Evolutionary conservation across 2,113 vertebrate genomes (phyloP).

Genomic region (Scomber colias): DNA sequence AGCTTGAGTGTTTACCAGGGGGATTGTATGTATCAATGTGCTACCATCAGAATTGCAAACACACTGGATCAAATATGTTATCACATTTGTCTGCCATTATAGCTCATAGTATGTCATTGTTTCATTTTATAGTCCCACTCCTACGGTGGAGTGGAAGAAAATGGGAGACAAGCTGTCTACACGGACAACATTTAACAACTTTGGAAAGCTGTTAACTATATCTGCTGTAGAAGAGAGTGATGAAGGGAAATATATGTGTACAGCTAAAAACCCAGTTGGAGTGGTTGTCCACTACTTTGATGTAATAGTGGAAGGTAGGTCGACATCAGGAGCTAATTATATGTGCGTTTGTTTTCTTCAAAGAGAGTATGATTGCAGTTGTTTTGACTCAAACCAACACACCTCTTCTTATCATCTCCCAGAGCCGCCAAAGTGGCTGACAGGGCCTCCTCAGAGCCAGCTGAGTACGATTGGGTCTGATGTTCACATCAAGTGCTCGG

Average conservation of each 20-base stretch:
- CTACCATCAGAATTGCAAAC: not conserved
- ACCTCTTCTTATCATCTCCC: constrained; percentile 51
- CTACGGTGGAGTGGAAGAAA: constrained; percentile 88
- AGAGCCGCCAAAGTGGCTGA: constrained; percentile 93
- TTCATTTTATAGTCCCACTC: constrained; percentile 88
- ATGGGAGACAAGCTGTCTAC: constrained; percentile 79
- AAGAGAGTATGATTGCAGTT: constrained; percentile 28
- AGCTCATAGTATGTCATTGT: not conserved
- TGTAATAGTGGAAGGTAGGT: constrained; percentile 91
- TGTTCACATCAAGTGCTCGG: constrained; percentile 89
- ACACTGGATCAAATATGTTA: not conserved
- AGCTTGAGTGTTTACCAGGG: constrained; percentile 94
- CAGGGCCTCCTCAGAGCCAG: constrained; percentile 84
- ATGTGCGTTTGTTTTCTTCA: constrained; percentile 25
- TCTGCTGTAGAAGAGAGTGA: constrained; percentile 83
- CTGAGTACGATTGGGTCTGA: constrained; percentile 87
- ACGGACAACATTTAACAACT: constrained; percentile 78
- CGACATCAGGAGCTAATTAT: constrained; percentile 19
- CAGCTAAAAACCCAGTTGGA: constrained; percentile 87
- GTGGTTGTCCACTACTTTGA: constrained; percentile 86
- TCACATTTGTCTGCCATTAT: not conserved
- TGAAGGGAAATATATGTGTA: constrained; percentile 90
- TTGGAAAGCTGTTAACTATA: constrained; percentile 88
- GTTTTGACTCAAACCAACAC: constrained; percentile 49
- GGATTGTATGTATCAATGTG: constrained; percentile 90